A percentile compares a stretch with the other conserved stretches of the same genome.
phyloP scores from a whole-genome alignment of 2,888 invertebrate species.

The Reticulitermes lucifugus region DNA sequence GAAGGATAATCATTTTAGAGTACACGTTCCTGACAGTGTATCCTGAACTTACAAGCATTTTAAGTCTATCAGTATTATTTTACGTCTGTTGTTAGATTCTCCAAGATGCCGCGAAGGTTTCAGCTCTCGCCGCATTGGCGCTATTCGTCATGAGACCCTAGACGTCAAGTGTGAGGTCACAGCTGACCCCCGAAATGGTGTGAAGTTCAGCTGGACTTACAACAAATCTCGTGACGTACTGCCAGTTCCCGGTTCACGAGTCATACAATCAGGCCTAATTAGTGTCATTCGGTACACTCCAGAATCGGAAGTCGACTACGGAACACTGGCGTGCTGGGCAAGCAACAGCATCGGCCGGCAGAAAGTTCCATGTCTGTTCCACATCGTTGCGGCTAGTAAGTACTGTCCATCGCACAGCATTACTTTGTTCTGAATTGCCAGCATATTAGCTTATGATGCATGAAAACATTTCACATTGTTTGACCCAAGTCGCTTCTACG shows the following conservation, averaged over 20 bases:
- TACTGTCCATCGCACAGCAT: slow-evolving; percentile 53
- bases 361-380: slow-evolving; percentile 82
- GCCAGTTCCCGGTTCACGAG: slow-evolving; percentile 74
- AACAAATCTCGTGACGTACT: slow-evolving; percentile 82
- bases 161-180: slow-evolving; percentile 84
- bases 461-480: no score
- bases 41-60: no score
- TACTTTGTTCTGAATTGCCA: not conserved
- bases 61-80: no score
- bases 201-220: slow-evolving; percentile 87
- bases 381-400: slow-evolving; percentile 85
- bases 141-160: slow-evolving; percentile 78
- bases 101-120: slow-evolving; percentile 82
- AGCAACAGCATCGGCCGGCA: slow-evolving; percentile 87
- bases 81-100: slow-evolving; percentile 68
- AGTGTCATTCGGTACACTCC: slow-evolving; percentile 71
- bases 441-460: not conserved
- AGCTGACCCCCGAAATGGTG: slow-evolving; percentile 76
- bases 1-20: no score
- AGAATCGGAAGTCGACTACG: slow-evolving; percentile 73
- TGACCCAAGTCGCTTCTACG: no score
- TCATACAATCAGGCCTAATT: slow-evolving; percentile 66
- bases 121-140: slow-evolving; percentile 78
- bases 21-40: no score
- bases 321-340: slow-evolving; percentile 90